These are phyloP conservation scores for Maconellicoccus hirsutus DNA, from an alignment of 1,140 invertebrate genomes.

Conservation along the genomic window DNA sequence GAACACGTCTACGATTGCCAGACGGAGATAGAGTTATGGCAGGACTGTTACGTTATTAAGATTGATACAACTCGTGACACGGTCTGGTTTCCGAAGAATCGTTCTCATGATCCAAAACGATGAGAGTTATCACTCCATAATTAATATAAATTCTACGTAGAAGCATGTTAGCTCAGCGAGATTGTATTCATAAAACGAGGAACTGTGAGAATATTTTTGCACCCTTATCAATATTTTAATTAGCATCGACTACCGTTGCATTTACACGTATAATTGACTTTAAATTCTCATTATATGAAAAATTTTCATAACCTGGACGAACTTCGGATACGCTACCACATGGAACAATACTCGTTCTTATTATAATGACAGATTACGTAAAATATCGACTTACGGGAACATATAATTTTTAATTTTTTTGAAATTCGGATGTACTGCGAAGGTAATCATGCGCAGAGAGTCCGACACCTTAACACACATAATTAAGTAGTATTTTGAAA, in stretches of 20 bases:
- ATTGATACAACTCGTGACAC: no score
- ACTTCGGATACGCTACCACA: neutral
- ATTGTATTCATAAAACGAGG: no score
- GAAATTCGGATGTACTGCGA: neutral
- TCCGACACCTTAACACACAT: neutral
- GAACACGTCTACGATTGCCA: no score
- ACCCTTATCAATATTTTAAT: neutral
- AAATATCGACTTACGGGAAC: neutral
- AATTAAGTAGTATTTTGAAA: slow-evolving; percentile 6
- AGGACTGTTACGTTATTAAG: no score
- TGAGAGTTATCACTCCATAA: no score
- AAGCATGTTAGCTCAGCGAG: no score
- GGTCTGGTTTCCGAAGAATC: no score
- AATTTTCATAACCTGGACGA: neutral
- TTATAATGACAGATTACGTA: slow-evolving; percentile 1
- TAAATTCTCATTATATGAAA: neutral
- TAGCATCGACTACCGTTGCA: neutral
- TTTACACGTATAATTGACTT: neutral
- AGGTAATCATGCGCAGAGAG: neutral
- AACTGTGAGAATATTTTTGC: no score
- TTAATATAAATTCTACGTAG: no score
- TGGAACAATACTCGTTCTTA: neutral
- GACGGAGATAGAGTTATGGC: no score
- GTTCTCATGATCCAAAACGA: no score
- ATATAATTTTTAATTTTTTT: neutral